These are phyloP conservation scores for Trididemnum clinides DNA, from an alignment of 23 tunicate genomes.

Conservation along the genomic window DNA sequence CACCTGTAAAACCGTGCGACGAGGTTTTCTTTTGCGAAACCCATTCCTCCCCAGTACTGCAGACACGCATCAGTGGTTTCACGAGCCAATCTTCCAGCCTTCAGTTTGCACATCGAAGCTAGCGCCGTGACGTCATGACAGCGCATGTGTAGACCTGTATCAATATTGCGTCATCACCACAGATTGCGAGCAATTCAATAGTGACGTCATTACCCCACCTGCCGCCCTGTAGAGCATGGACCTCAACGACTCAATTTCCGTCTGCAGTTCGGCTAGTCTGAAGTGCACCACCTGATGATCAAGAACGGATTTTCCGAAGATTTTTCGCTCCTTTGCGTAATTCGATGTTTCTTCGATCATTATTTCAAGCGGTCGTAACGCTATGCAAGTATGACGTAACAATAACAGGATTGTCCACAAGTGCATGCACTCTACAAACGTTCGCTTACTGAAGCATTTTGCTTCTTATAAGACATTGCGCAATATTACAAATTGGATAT, in stretches of 20 bases:
- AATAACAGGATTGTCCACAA: too few relatives aligned
- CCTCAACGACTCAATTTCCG: conserved; percentile 83
- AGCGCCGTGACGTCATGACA: conserved; percentile 94
- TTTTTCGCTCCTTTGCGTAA: conserved; percentile 72
- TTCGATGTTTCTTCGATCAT: conserved; percentile 78
- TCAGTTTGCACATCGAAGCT: conserved; percentile 96
- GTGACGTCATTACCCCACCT: too few relatives aligned
- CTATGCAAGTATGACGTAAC: too few relatives aligned
- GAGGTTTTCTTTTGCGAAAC: conserved; percentile 64
- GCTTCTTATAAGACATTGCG: too few relatives aligned
- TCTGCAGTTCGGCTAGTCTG: conserved; percentile 89
- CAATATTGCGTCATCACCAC: too few relatives aligned
- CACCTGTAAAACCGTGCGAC: conserved; percentile 78
- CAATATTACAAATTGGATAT: too few relatives aligned
- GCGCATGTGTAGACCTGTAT: conserved; percentile 70
- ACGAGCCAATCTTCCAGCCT: conserved; percentile 75
- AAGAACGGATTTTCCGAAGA: conserved; percentile 84
- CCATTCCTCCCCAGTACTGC: conserved; percentile 99
- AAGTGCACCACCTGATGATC: conserved; percentile 94
- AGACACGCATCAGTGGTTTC: conserved; percentile 80
- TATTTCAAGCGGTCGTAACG: conserved; percentile 65
- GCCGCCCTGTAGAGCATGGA: conserved; percentile 77
- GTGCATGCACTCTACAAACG: too few relatives aligned
- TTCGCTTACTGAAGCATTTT: too few relatives aligned
- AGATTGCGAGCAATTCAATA: too few relatives aligned